Conservation (phyloP, 2,797 vertebrate species). For the Clarias fuscus region DNA sequence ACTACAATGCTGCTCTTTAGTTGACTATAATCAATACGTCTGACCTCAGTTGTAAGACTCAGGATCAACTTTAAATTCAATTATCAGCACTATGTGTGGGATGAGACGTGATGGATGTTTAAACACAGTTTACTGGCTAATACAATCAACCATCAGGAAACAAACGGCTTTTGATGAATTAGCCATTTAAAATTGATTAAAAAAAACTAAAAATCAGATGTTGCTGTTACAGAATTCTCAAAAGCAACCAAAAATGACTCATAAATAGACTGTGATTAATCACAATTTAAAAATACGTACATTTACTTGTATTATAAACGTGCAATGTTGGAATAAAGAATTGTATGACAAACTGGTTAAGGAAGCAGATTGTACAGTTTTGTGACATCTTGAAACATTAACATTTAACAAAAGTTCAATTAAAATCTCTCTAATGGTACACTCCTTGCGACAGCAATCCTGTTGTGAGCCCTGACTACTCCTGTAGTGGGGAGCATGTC, state of each 20-base stretch:
- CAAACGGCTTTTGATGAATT: neutral
- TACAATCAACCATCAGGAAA: neutral
- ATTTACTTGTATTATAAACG: too few species aligned
- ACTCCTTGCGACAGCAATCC: too few species aligned
- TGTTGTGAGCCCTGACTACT: too few species aligned
- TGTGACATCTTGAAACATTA: too few species aligned
- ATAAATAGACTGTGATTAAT: neutral
- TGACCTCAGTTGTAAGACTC: neutral
- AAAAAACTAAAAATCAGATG: too few species aligned
- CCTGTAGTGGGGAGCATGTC: too few species aligned
- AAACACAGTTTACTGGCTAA: neutral
- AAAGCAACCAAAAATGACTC: neutral
- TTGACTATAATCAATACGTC: conserved; percentile 17
- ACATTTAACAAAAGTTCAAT: too few species aligned
- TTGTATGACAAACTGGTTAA: too few species aligned
- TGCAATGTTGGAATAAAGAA: too few species aligned
- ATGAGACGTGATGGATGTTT: neutral
- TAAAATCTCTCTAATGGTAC: too few species aligned
- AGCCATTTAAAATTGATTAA: neutral
- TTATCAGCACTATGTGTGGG: neutral
- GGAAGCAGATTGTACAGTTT: too few species aligned
- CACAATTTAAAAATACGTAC: too few species aligned
- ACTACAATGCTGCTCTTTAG: neutral
- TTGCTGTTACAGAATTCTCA: neutral
- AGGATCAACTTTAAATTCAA: conserved; percentile 11